Base-by-base conservation (phyloP, 2,797 vertebrate genomes). In the Clamator glandarius region DNA sequence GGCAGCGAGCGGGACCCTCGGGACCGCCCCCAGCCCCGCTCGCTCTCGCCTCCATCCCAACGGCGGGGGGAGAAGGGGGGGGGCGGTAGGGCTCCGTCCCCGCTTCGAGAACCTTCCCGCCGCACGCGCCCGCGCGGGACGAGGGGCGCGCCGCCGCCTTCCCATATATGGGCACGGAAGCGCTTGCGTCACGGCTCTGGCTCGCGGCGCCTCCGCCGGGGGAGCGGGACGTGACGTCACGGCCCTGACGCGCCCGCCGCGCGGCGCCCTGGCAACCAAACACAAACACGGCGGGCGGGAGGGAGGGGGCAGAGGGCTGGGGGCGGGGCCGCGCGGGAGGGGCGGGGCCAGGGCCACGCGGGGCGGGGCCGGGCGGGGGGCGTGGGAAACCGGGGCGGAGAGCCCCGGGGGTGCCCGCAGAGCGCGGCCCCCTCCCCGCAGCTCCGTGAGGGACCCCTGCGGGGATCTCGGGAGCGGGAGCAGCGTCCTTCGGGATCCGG, bases 151-250 rank as follows among this genome's bases (percentile, higher is more conserved):
- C 75, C 86, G 44, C 79, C 66, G 58, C 67, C 18, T 51, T 9
- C 35, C 78, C 98, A 98, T 97, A 98, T 97, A 98, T 99, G 99
- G 98, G 59, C 97, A 98, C 97, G 98, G 98, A 98, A 98, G 91
- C 80, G 36, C 39, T 11, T 84, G 91, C 97, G 97, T 98, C 98
- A 98, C 42, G 95, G 95, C 97, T 97, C 58, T 94, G 91, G 96
- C 96, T 75, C 96, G 94, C 44, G 70, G 96, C 92, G 55, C 62
- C 80, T 93, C 96, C 78, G 92, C 94, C 69, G 98, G 98, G 98
- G 98, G 98, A 97, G 66, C 85, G 68, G 78, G 36, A 96, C 96
- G 96, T 59, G 39, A 87, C 76, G 91, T 62, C 44, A 87, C 77
- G 91, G 92, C 94, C 87, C 35, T 98, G 98, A 98, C 98, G 98